A percentile compares a stretch with the other conserved stretches of the same genome.
phyloP scores from a whole-genome alignment of 2,113 vertebrate genomes.

The Protobothrops mucrosquamatus region DNA sequence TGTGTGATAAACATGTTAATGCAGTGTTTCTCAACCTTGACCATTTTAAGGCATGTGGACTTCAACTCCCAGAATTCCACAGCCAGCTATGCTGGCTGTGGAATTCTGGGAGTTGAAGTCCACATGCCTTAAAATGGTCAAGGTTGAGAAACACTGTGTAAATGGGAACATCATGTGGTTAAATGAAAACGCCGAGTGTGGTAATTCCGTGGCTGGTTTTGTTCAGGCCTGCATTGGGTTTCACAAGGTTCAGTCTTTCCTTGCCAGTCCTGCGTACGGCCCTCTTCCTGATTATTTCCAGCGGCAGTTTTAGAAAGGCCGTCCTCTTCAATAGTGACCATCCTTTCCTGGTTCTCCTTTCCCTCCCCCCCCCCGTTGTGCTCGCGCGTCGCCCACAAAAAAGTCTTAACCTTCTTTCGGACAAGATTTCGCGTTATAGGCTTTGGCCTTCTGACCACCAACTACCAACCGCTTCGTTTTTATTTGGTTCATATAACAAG shows the following conservation, averaged over 20 bases:
- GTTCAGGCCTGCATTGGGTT: slow-evolving; percentile 33
- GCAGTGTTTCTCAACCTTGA: too few relatives aligned
- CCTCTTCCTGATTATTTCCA: not conserved
- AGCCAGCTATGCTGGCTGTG: too few relatives aligned
- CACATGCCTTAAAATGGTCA: too few relatives aligned
- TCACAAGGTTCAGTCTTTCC: not conserved
- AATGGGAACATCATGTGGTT: slow-evolving; percentile 1
- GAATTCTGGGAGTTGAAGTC: too few relatives aligned
- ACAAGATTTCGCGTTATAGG: slow-evolving; percentile 5
- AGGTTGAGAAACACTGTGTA: too few relatives aligned
- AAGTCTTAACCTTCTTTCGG: not conserved
- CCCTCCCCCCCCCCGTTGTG: not conserved
- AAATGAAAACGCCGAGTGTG: not conserved
- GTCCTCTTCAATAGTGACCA: not conserved
- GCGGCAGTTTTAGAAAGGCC: not conserved
- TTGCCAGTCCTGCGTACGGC: not conserved
- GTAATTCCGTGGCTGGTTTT: not conserved
- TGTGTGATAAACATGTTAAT: not conserved
- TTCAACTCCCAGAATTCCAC: too few relatives aligned
- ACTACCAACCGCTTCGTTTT: slow-evolving; percentile 45
- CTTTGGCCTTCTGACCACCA: slow-evolving; percentile 50
- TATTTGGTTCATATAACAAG: slow-evolving; percentile 47
- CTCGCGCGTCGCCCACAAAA: not conserved
- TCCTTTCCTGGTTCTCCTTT: not conserved
- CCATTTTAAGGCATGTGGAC: too few relatives aligned